Evolutionary conservation across 2,888 invertebrate genomes (phyloP).

Genomic region (Heteropelma amictum): DNA sequence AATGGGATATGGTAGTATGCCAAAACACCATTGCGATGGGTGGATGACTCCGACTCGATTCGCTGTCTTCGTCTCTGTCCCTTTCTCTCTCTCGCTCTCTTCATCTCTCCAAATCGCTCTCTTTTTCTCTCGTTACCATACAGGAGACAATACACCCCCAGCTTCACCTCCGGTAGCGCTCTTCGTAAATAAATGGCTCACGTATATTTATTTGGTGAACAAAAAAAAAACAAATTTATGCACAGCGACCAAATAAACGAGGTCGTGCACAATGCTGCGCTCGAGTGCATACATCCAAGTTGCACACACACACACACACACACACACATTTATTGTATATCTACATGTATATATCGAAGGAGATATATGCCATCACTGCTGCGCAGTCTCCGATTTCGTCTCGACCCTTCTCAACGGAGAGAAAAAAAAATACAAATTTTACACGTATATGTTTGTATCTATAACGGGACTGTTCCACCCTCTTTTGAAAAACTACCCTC

Average conservation of each 20-base stretch:
- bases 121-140: neutral
- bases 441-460: neutral
- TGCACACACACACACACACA: neutral
- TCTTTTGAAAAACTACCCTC: constrained; percentile 52
- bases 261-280: constrained; percentile 29
- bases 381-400: constrained; percentile 42
- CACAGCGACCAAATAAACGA: constrained; percentile 52
- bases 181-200: constrained; percentile 68
- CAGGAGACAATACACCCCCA: constrained; percentile 24
- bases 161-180: constrained; percentile 45
- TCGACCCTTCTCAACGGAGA: constrained; percentile 33
- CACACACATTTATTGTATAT: neutral
- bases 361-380: neutral
- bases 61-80: neutral
- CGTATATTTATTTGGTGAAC: constrained; percentile 68
- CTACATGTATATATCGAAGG: neutral
- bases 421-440: constrained; percentile 8
- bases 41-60: constrained; percentile 29
- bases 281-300: neutral
- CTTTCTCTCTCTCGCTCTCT: too few relatives aligned
- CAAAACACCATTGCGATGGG: constrained; percentile 21
- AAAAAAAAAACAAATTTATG: constrained; percentile 65
- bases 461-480: constrained; percentile 19
- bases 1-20: neutral
- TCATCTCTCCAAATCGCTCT: too few relatives aligned